Base-by-base conservation (phyloP, 2,113 vertebrate species). In the Entelurus aequoreus region DNA sequence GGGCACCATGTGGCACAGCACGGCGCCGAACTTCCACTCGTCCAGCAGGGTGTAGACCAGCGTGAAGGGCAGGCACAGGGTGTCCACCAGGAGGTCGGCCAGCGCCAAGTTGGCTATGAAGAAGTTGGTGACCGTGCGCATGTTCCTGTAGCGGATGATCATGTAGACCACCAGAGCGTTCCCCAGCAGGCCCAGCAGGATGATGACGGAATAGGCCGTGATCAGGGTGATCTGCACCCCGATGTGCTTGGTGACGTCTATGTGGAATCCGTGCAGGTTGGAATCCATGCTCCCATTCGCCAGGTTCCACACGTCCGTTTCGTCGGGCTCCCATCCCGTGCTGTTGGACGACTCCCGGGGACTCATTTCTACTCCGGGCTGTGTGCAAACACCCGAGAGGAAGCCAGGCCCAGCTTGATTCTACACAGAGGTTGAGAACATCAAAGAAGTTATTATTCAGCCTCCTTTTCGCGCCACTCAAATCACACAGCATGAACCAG, bases 91-190 rank as follows among this genome's bases (percentile, higher is more conserved):
- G 60, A 96, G 90, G 71, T 96, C 94, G 5, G 94, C 94, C 77
- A 96, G 71, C 13, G 94, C 94, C 80, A 96, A 82, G 84, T 96
- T 96, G 21, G 93, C 94, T 37, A 96, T 96, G 87, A 96, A 96
- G 84, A 93, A 94, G 82, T 96, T 96, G 63, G 94, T 96, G 53
- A 96, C 94, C 0, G 94, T 95, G 62, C 93, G 91, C 94, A 96
- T 96, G 72, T 91, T 94, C 69, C 88, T 92, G 85, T 94, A 94
- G 66, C 89, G 92, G 68, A 94, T 78, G 36, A 96, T 94, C 86
- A 93, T 93, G 71, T 95, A 94, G 71, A 96, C 91, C 16, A 96
- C 94, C 7, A 96, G 84, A 35, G 91, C 83, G 53, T 96, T 96
- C 4, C 94, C 94, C 0, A 94, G 60, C 69, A 96, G 90, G 1